Evolutionary conservation across 2,797 vertebrate species (phyloP).

Genomic region (Anniella stebbinsi): DNA sequence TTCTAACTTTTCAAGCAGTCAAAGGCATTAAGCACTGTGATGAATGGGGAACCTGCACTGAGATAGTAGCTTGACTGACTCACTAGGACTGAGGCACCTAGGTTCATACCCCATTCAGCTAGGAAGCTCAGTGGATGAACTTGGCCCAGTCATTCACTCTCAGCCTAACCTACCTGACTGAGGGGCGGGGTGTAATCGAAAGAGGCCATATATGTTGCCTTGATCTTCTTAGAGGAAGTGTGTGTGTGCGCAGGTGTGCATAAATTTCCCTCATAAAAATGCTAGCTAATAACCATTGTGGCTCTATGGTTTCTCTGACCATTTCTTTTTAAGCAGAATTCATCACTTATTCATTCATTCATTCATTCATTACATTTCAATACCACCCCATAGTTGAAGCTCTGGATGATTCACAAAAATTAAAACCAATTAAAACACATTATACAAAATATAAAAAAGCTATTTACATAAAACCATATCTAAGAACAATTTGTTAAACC

Average conservation of each 20-base stretch:
- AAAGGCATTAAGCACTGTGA: background rate
- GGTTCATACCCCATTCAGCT: background rate
- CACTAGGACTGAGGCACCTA: background rate
- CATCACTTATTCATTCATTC: background rate
- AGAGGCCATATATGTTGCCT: background rate
- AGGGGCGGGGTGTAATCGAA: no score
- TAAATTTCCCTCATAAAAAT: background rate
- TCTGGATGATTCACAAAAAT: no score
- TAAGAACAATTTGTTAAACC: no score
- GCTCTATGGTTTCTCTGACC: background rate
- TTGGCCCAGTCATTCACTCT: background rate
- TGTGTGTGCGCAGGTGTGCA: no score
- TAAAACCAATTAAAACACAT: no score
- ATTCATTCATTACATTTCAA: no score
- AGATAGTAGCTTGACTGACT: no score
- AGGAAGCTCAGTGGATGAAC: background rate
- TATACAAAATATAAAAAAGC: no score
- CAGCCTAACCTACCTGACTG: background rate
- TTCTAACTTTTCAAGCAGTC: background rate
- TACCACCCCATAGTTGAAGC: no score
- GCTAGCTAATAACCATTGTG: background rate
- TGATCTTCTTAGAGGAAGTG: no score
- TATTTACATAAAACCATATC: no score
- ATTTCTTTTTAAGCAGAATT: background rate
- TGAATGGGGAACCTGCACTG: background rate